Conservation (phyloP, 2,113 vertebrate genomes). For the Pachycephala philippinensis region DNA sequence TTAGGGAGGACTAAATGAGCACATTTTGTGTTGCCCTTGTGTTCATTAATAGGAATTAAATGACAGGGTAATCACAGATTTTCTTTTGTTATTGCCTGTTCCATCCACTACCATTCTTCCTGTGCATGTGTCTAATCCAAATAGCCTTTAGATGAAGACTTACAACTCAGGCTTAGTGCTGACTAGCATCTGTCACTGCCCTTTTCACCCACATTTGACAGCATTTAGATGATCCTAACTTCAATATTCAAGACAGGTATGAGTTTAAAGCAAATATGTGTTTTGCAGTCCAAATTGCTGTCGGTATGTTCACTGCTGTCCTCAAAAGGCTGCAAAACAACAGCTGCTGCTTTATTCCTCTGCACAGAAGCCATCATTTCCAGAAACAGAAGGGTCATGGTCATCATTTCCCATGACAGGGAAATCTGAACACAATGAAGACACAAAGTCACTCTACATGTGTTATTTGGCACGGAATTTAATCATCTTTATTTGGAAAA, state of each 20-base stretch:
- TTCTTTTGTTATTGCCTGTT: background rate
- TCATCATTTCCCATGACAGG: background rate
- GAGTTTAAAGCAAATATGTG: background rate
- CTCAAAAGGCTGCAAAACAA: background rate
- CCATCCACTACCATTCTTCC: background rate
- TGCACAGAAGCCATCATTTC: background rate
- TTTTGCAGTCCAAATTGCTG: background rate
- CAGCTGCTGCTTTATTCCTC: background rate
- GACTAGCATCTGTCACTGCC: background rate
- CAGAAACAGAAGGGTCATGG: background rate
- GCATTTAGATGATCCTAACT: background rate
- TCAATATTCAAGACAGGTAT: background rate
- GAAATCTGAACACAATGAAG: background rate
- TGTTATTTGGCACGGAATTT: background rate
- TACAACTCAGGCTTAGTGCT: background rate
- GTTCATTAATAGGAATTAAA: slow-evolving; percentile 30
- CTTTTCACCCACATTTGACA: background rate
- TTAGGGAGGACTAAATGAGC: slow-evolving; percentile 2
- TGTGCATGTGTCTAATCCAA: background rate
- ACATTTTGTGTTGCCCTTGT: background rate
- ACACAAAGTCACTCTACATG: background rate
- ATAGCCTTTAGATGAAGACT: background rate
- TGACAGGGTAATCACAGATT: background rate
- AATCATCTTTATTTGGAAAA: background rate
- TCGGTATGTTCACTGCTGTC: background rate